phyloP scores from a whole-genome alignment of 2,797 vertebrate species.

The Microchirus variegatus region DNA sequence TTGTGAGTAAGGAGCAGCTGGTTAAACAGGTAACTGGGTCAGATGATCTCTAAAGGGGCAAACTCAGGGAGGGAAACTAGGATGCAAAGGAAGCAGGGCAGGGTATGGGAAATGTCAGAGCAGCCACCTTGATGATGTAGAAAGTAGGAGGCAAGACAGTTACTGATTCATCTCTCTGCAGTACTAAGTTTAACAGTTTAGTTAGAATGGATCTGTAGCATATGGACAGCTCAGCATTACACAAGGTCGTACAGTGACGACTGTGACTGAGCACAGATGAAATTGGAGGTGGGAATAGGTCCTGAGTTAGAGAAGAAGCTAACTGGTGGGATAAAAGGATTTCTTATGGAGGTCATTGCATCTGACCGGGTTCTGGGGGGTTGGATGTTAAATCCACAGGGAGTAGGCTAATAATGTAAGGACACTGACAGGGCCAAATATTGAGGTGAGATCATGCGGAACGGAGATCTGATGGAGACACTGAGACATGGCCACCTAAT shows the following conservation, averaged over 20 bases:
- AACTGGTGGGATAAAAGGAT: neutral
- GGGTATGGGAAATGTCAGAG: neutral
- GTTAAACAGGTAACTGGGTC: constrained; percentile 1
- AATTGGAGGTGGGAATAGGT: too few relatives aligned
- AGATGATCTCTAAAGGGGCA: neutral
- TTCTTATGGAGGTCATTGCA: neutral
- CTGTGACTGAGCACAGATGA: too few relatives aligned
- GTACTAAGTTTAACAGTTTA: too few relatives aligned
- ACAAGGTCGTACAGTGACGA: too few relatives aligned
- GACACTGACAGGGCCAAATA: neutral
- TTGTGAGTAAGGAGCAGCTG: constrained; percentile 17
- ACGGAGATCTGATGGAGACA: neutral
- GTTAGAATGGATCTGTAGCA: too few relatives aligned
- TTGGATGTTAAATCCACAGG: neutral
- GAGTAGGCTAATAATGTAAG: neutral
- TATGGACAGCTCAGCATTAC: too few relatives aligned
- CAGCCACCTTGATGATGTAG: neutral
- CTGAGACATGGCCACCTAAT: neutral
- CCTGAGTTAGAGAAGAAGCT: too few relatives aligned
- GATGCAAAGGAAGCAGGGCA: neutral
- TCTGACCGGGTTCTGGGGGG: neutral
- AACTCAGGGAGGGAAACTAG: neutral
- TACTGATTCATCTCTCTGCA: too few relatives aligned
- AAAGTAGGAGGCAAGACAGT: too few relatives aligned
- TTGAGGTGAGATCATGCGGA: neutral